A percentile compares a stretch with the other conserved stretches of the same genome.
Conservation (phyloP, 2,888 invertebrate genomes). For the Protonemura montana region DNA sequence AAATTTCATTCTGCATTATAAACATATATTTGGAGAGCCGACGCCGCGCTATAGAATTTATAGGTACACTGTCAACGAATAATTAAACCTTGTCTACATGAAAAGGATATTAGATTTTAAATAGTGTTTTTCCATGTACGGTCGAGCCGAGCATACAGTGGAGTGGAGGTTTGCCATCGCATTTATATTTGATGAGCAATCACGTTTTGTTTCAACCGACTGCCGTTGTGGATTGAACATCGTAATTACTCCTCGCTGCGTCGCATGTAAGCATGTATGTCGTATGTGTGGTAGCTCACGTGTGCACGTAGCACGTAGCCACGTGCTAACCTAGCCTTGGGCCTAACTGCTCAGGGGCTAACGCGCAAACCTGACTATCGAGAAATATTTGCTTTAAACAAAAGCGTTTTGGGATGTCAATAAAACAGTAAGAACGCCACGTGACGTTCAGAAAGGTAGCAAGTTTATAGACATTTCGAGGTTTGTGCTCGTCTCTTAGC, state of each 20-base stretch:
- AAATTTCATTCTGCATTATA: neutral
- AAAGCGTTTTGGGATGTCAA: too few relatives aligned
- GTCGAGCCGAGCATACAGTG: neutral
- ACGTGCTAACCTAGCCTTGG: too few relatives aligned
- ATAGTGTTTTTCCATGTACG: conserved; percentile 33
- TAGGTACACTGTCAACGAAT: conserved; percentile 30
- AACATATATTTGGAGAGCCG: neutral
- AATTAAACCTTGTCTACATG: conserved; percentile 37
- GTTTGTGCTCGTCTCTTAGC: too few relatives aligned
- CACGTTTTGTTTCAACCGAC: neutral
- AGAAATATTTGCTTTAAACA: too few relatives aligned
- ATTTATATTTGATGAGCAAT: conserved; percentile 39
- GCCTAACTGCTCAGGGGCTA: too few relatives aligned
- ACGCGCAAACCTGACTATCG: too few relatives aligned
- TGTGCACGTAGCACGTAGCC: too few relatives aligned
- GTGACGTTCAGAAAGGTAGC: too few relatives aligned
- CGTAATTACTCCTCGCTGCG: conserved; percentile 27
- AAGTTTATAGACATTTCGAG: too few relatives aligned
- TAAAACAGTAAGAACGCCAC: too few relatives aligned
- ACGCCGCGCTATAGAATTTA: neutral
- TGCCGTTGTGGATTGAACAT: conserved; percentile 5
- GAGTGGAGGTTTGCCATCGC: neutral
- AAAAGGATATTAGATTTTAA: conserved; percentile 43
- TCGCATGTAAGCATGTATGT: too few relatives aligned
- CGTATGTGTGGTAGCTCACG: too few relatives aligned